A percentile compares a stretch with the other conserved stretches of the same genome.
Conservation (phyloP, 2,797 vertebrate genomes). For the Melanotaenia nigrans region DNA sequence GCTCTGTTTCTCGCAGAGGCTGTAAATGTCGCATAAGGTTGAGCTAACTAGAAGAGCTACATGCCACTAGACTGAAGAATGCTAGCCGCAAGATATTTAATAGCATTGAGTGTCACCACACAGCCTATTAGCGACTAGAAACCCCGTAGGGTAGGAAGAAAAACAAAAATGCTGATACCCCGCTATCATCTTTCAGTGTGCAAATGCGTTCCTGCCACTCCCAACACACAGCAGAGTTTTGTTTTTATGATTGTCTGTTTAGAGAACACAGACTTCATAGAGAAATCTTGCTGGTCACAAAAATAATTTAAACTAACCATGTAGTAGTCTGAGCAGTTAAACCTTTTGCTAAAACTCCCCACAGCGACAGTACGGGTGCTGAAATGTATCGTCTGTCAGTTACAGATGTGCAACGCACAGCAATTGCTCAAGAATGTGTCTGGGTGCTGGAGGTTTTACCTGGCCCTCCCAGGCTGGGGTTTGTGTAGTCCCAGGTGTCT, state of each 20-base stretch:
- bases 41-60: conserved; percentile 1
- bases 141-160: background rate
- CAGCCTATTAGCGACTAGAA: background rate
- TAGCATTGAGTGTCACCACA: background rate
- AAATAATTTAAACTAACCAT: background rate
- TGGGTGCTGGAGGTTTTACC: conserved; percentile 81
- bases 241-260: background rate
- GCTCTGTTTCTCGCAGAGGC: background rate
- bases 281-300: background rate
- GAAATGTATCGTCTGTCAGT: conserved; percentile 27
- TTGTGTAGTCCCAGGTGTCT: conserved; percentile 98
- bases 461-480: conserved; percentile 93
- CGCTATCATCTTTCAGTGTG: conserved; percentile 8
- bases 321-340: conserved; percentile 52
- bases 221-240: conserved; percentile 14
- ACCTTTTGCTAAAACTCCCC: conserved; percentile 43
- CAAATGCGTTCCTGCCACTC: conserved; percentile 38
- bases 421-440: background rate
- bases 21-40: background rate
- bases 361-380: conserved; percentile 70
- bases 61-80: conserved; percentile 2
- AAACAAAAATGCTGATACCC: background rate
- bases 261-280: background rate
- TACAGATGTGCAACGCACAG: conserved; percentile 9
- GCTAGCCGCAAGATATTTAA: background rate